Evolutionary conservation across 1,140 invertebrate species (phyloP).

Genomic region (Agrypnia vestita): DNA sequence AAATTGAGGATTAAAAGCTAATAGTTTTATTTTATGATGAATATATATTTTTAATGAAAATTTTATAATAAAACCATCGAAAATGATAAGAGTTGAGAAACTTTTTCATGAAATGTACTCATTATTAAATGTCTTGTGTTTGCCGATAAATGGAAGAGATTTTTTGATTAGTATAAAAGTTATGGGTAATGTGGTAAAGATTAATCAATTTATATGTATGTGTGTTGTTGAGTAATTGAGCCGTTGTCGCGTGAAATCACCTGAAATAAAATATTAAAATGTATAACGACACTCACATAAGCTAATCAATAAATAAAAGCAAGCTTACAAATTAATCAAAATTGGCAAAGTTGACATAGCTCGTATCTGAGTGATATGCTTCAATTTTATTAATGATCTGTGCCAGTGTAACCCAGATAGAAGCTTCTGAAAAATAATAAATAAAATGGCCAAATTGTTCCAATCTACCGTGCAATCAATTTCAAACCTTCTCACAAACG

Average conservation of each 20-base stretch:
- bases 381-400: constrained; percentile 10
- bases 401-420: constrained; percentile 40
- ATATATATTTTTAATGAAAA: too few species aligned
- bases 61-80: too few species aligned
- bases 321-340: constrained; percentile 36
- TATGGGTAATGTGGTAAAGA: too few species aligned
- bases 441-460: constrained; percentile 37
- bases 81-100: too few species aligned
- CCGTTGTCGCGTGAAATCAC: neutral
- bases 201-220: too few species aligned
- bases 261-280: constrained; percentile 24
- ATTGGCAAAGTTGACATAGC: constrained; percentile 39
- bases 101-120: too few species aligned
- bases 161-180: too few species aligned
- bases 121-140: too few species aligned
- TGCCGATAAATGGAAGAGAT: too few species aligned
- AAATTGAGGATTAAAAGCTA: too few species aligned
- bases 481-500: constrained; percentile 40
- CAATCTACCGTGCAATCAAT: constrained; percentile 51
- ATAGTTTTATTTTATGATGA: too few species aligned
- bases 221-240: too few species aligned
- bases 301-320: constrained; percentile 26
- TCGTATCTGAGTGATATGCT: constrained; percentile 37
- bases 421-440: constrained; percentile 44
- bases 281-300: constrained; percentile 30